Evolutionary conservation across 2,888 invertebrate genomes (phyloP), one percentile per base, ranked within the genome.

Genomic region (Dorcus parallelipipedus): DNA sequence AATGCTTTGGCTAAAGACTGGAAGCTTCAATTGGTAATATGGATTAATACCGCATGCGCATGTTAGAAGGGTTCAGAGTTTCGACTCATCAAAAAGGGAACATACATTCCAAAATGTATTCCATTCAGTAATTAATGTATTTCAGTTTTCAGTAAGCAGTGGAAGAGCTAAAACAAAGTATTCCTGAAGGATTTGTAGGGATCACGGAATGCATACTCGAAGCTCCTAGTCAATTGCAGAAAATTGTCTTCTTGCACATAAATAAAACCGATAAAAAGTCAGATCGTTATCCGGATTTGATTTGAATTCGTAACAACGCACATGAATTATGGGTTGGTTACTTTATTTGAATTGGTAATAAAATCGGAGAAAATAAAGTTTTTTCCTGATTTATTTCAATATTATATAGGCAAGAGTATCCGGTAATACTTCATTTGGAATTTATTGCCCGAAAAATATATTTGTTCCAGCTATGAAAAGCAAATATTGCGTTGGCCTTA

Each of bases 271-370:
- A 33, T 33, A 33, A 33, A 33, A 33, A 33, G 26, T 39, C 40
- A 41, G 54, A 54, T 54, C 49, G 54, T 54, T 54, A 54, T 54
- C 49, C 43, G 54, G 47, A 48, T 54, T 54, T 39, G 47, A 48
- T 54, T 54, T 39, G 54, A 54, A 54, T 54, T 54, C 49, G 54
- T 48, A 54, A 54, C 49, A 47, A 54, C 49, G 47, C 38, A 40
- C 49, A 33, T 54, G 48, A 54, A 54, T 54, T 66, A 66, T 63
- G 62, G 55, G 59, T 62, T 64, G 56, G 52, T 59, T 54, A 54
- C 62, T 58, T 62, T 59, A 66, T 66, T 66, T 63, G 65, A 66
- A 63, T 64, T 65, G 65, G 59, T 64, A 62, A 64, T 64, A 58
- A 56, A 58, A 54, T 62, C 58, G 51, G 55, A 58, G 60, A 62